phyloP scores from a whole-genome alignment of 2,888 invertebrate species.

The Leptothorax acervorum region DNA sequence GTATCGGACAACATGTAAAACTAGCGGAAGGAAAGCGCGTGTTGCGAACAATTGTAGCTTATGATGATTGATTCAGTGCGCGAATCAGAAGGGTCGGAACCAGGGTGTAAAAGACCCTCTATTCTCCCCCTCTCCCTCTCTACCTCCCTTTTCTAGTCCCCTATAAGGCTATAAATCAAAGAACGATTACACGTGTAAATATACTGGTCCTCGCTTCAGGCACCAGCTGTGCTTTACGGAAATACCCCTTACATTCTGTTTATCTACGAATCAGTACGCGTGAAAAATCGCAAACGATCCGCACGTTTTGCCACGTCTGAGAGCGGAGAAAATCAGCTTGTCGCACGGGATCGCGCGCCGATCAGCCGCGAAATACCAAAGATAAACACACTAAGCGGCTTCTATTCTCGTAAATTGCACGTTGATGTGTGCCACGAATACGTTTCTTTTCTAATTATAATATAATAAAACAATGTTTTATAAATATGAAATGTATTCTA shows the following conservation, averaged over 20 bases:
- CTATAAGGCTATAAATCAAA: conserved; percentile 69
- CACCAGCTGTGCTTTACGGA: conserved; percentile 64
- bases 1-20: conserved; percentile 12
- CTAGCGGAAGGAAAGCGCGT: conserved; percentile 34
- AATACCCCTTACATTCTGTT: conserved; percentile 64
- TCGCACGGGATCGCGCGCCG: neutral
- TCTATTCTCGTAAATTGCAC: conserved; percentile 14
- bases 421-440: neutral
- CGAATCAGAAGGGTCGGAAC: conserved; percentile 40
- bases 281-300: conserved; percentile 62
- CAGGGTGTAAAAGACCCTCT: conserved; percentile 53
- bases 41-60: conserved; percentile 47
- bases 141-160: conserved; percentile 39
- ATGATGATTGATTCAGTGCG: conserved; percentile 62
- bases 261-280: conserved; percentile 63
- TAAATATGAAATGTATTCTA: conserved; percentile 3
- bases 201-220: conserved; percentile 57
- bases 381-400: conserved; percentile 21
- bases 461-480: neutral
- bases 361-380: conserved; percentile 28
- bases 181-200: conserved; percentile 77
- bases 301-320: conserved; percentile 44
- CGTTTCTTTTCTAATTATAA: neutral
- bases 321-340: conserved; percentile 29
- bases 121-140: neutral